Percentiles rank a stretch among this genome's conserved stretches.
These are phyloP conservation scores for Xenus cinereus DNA, from an alignment of 2,113 vertebrate species.

Conservation along the genomic window DNA sequence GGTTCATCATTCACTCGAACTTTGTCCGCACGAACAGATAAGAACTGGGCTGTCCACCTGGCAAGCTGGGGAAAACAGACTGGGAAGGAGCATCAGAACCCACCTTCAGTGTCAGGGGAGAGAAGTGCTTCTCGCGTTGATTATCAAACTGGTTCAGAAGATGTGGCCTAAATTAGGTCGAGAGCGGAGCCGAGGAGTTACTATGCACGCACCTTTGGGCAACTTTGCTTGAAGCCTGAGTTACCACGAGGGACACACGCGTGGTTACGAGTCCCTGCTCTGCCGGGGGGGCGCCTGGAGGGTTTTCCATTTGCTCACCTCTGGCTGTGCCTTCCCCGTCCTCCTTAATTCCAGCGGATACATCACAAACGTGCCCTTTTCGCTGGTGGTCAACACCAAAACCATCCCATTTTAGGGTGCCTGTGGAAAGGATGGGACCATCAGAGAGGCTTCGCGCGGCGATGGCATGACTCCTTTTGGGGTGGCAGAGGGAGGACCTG, in stretches of 20 bases:
- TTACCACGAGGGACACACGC: neutral
- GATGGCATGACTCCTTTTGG: fast-evolving
- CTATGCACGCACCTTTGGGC: conserved; percentile 54
- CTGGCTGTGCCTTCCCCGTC: conserved; percentile 47
- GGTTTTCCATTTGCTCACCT: conserved; percentile 30
- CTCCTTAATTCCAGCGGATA: conserved; percentile 19
- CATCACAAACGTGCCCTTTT: conserved; percentile 35
- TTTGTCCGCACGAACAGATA: conserved; percentile 16
- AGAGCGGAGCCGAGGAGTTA: conserved; percentile 38
- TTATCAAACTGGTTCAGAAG: conserved; percentile 29
- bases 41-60: neutral
- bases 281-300: neutral
- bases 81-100: conserved; percentile 20
- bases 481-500: neutral
- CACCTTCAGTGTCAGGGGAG: conserved; percentile 20
- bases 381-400: conserved; percentile 25
- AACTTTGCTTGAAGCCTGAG: neutral
- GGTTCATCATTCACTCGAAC: conserved; percentile 34
- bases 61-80: conserved; percentile 3
- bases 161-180: conserved; percentile 70
- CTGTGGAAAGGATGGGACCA: neutral
- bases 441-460: neutral
- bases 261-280: neutral
- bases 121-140: conserved; percentile 24
- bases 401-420: neutral